phyloP scores from a whole-genome alignment of 2,888 invertebrate genomes.

The Neoaliturus tenellus region DNA sequence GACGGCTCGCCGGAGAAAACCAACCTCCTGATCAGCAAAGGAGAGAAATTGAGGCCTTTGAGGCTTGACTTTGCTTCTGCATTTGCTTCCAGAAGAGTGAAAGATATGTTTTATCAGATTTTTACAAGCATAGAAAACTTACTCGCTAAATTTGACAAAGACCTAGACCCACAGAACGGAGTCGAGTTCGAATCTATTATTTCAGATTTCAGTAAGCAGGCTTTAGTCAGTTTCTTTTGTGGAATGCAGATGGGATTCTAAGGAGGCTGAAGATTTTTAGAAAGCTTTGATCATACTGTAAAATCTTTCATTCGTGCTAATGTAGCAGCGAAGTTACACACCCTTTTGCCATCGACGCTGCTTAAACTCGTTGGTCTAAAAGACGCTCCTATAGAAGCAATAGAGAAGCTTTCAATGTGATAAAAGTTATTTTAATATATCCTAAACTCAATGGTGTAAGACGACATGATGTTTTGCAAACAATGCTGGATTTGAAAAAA shows the following conservation, averaged over 20 bases:
- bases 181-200: neutral
- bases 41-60: neutral
- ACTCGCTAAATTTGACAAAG: neutral
- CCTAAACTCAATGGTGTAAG: neutral
- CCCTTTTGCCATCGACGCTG: neutral
- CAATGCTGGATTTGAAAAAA: neutral
- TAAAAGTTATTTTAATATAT: neutral
- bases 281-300: neutral
- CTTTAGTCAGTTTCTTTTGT: neutral
- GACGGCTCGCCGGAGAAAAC: neutral
- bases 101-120: conserved; percentile 31
- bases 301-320: neutral
- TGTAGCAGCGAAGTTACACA: neutral
- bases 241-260: neutral
- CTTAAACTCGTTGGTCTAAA: neutral
- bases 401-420: neutral
- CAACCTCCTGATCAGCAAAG: neutral
- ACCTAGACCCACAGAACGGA: neutral
- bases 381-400: neutral
- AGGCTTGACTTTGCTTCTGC: neutral
- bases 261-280: neutral
- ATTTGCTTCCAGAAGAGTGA: neutral
- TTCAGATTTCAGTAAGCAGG: neutral
- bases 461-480: conserved; percentile 10
- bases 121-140: neutral